Evolutionary conservation across 2,888 invertebrate species (phyloP).

Genomic region (Ceriagrion tenellum): DNA sequence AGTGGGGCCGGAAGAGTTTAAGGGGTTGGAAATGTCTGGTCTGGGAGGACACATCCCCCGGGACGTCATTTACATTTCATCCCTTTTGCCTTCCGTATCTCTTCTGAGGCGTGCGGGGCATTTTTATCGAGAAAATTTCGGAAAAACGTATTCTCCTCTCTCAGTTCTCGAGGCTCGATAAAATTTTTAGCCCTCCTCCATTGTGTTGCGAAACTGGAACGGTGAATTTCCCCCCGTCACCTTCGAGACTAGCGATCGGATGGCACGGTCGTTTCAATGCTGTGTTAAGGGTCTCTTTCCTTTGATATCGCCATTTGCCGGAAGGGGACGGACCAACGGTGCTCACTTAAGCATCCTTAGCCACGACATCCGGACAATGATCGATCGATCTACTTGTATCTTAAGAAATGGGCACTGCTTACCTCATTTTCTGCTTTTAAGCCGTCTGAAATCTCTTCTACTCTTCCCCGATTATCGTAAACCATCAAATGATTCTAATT

Average conservation of each 20-base stretch:
- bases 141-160: background rate
- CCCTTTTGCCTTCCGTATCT: background rate
- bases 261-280: background rate
- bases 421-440: no score
- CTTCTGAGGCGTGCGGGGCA: background rate
- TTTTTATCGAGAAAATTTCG: background rate
- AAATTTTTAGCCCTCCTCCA: background rate
- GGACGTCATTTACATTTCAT: slow-evolving; percentile 19
- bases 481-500: no score
- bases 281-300: background rate
- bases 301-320: background rate
- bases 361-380: no score
- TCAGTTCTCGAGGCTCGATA: background rate
- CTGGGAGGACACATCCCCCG: background rate
- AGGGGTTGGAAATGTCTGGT: background rate
- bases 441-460: no score
- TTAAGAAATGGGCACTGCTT: no score
- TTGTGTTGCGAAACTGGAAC: background rate
- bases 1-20: background rate
- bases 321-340: background rate
- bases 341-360: background rate
- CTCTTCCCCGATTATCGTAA: no score
- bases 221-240: background rate
- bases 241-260: background rate
- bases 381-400: no score